These are phyloP conservation scores for Halichondria panicea DNA, from an alignment of 37 sponge, comb jelly and placozoan genomes.

Conservation along the genomic window DNA sequence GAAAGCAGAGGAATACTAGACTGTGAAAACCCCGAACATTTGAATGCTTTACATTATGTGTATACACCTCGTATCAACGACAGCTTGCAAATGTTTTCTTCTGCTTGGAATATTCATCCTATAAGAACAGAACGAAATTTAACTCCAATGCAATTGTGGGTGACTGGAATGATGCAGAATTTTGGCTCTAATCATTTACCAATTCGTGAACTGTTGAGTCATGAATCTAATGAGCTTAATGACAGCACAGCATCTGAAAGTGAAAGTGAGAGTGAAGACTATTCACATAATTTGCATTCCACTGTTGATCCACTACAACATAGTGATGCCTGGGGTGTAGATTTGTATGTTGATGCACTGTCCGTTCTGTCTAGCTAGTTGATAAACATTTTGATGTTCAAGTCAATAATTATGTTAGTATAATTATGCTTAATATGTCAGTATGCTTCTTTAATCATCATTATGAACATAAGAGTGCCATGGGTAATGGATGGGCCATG, in stretches of 20 bases:
- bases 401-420: too few species aligned
- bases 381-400: too few species aligned
- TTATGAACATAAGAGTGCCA: too few species aligned
- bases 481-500: too few species aligned
- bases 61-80: constrained; percentile 32
- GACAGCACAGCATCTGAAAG: neutral
- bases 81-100: constrained; percentile 5
- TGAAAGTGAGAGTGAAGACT: neutral
- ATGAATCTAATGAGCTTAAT: neutral
- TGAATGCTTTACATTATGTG: constrained; percentile 37
- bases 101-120: constrained; percentile 29
- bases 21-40: neutral
- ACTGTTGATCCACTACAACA: neutral
- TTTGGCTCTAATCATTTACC: neutral
- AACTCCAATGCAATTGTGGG: constrained; percentile 44
- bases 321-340: neutral
- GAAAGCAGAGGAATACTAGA: constrained; percentile 10
- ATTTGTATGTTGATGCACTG: neutral
- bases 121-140: constrained; percentile 7
- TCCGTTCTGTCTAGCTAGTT: neutral
- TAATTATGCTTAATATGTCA: too few species aligned
- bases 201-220: neutral
- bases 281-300: too few species aligned
- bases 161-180: neutral
- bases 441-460: too few species aligned